Evolutionary conservation across 2,888 invertebrate genomes (phyloP).

Genomic region (Panzeria rudis): DNA sequence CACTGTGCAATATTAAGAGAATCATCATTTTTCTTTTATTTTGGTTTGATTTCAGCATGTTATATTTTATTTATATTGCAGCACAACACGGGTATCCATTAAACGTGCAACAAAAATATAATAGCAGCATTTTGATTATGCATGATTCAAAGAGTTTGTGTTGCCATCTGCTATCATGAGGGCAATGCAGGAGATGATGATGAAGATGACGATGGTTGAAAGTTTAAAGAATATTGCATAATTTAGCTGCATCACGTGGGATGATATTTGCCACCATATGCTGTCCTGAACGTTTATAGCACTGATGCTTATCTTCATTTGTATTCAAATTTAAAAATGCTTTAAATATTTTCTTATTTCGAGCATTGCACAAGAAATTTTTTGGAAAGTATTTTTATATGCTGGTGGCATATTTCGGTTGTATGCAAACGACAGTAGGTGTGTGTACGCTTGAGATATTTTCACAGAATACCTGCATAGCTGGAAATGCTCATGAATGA

Average conservation of each 20-base stretch:
- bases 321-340: conserved; percentile 5
- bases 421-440: neutral
- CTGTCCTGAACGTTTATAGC: neutral
- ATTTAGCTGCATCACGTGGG: conserved; percentile 14
- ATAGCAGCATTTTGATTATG: conserved; percentile 14
- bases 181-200: neutral
- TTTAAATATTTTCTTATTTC: conserved; percentile 21
- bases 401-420: conserved; percentile 8
- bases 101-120: conserved; percentile 46
- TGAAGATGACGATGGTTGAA: neutral
- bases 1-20: neutral
- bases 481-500: neutral
- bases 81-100: conserved; percentile 14
- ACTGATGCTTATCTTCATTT: conserved; percentile 5
- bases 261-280: conserved; percentile 13
- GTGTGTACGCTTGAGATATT: conserved; percentile 8
- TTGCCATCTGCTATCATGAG: conserved; percentile 14
- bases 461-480: conserved; percentile 4
- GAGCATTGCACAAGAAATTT: neutral
- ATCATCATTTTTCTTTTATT: neutral
- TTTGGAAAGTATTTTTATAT: neutral
- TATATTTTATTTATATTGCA: neutral
- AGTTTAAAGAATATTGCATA: conserved; percentile 28
- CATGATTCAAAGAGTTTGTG: conserved; percentile 7
- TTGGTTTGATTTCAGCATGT: neutral